Evolutionary conservation across 2,113 vertebrate species (phyloP), one percentile per base, ranked within the genome.

Genomic region (Balaeniceps rex): DNA sequence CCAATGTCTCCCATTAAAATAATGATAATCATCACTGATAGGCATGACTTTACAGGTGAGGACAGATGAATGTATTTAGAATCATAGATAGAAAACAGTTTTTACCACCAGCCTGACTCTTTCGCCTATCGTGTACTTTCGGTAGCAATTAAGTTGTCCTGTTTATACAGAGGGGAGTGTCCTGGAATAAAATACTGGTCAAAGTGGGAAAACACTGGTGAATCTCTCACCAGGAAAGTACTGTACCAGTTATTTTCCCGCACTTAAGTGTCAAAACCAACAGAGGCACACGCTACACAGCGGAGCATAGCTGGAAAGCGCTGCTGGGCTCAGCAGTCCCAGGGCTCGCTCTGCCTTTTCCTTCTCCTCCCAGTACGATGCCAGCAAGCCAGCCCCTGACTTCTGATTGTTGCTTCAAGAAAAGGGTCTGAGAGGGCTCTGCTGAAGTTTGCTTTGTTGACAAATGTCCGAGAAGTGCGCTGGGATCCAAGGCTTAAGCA

Each of bases 291-390:
- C 3, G 1, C 22, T 29, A 8, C 22, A 5, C 40, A 15, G 31
- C 4, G 12, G 38, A 68, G 19, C 2, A 1, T 1, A 26, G 49
- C 4, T 58, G 46, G 33, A 49, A 47, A 80, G 17, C 4, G 1
- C 25, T 61, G 44, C 71, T 47, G 34, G 36, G 65, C 40, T 68
- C 44, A 34, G 61, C 14, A 44, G 47, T 7, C 5, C 1, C 36
- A 42, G 60, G 40, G 44, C 49, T 60, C 12, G 2, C 49, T 54
- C 34, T 24, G 49, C 51, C 68, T 75, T 66, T 64, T 31, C 19
- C 26, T 60, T 33, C 38, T 69, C 25, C 31, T 83, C 63, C 42
- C 13, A 34, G 21, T 14, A n/a, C 2, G 2, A 70, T 7, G 9
- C 33, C 69, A 75, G 46, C 38, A 51, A 88, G 38, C 23, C 60